These are phyloP conservation scores for Nothoprocta perdicaria DNA, from an alignment of 2,113 vertebrate species.

Conservation along the genomic window DNA sequence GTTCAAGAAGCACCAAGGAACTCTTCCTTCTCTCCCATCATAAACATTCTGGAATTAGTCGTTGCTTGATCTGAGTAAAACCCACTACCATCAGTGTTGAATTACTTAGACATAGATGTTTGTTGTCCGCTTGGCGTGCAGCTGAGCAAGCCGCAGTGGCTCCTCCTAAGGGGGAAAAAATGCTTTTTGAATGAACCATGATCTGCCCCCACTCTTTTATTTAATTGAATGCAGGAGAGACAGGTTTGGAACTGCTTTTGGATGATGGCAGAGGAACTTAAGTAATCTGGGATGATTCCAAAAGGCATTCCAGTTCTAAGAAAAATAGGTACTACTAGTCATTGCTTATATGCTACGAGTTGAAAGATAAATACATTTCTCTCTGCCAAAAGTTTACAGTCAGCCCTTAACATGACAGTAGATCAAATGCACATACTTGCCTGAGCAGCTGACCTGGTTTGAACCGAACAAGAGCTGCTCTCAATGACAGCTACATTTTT, in stretches of 20 bases:
- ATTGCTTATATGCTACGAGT: constrained; percentile 23
- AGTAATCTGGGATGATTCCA: constrained; percentile 46
- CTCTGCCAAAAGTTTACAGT: constrained; percentile 45
- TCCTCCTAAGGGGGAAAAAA: background rate
- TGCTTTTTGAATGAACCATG: background rate
- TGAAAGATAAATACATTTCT: constrained; percentile 59
- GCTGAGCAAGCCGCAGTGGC: background rate
- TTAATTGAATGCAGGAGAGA: constrained; percentile 26
- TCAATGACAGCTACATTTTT: constrained; percentile 27
- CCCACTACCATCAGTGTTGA: background rate
- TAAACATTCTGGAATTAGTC: background rate
- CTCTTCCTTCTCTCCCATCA: background rate
- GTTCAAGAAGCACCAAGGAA: background rate
- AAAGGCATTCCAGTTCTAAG: constrained; percentile 59
- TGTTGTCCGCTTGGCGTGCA: constrained; percentile 24
- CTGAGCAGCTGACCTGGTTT: constrained; percentile 63
- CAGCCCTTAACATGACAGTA: constrained; percentile 36
- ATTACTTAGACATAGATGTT: constrained; percentile 24
- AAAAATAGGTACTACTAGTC: constrained; percentile 57
- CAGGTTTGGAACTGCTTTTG: constrained; percentile 37
- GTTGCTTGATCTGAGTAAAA: background rate
- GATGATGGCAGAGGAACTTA: constrained; percentile 3
- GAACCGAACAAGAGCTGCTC: constrained; percentile 34
- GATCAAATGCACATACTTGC: constrained; percentile 28
- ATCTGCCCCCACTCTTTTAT: background rate